Evolutionary conservation across 2,888 invertebrate genomes (phyloP).

Genomic region (Panopea generosa): DNA sequence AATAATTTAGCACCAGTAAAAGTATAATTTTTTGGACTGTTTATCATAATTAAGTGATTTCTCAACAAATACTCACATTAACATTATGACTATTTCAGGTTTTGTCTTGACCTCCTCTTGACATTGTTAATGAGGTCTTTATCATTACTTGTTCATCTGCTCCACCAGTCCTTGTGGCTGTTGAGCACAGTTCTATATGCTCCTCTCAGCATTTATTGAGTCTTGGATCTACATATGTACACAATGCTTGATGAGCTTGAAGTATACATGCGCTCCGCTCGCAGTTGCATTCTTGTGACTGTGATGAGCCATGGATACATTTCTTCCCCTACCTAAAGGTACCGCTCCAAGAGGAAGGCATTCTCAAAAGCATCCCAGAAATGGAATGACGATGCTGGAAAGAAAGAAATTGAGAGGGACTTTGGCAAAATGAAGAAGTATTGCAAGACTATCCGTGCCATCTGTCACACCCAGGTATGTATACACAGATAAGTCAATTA

Average conservation of each 20-base stretch:
- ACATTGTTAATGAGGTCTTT: slow-evolving; percentile 40
- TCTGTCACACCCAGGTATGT: slow-evolving; percentile 98
- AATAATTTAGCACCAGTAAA: no score
- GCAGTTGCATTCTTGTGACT: slow-evolving; percentile 8
- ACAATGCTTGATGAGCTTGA: slow-evolving; percentile 53
- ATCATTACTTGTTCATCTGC: slow-evolving; percentile 9
- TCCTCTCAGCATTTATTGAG: slow-evolving; percentile 61
- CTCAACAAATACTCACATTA: no score
- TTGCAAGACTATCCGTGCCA: slow-evolving; percentile 97
- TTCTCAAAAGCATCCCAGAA: slow-evolving; percentile 99
- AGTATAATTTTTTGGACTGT: no score
- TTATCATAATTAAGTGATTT: no score
- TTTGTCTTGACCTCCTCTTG: slow-evolving; percentile 32
- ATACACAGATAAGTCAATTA: not conserved
- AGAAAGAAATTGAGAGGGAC: slow-evolving; percentile 98
- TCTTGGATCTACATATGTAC: no score
- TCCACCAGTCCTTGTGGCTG: slow-evolving; percentile 46
- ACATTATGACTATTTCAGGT: not conserved
- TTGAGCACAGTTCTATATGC: slow-evolving; percentile 33
- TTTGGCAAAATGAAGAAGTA: slow-evolving; percentile 99
- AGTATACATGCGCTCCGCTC: slow-evolving; percentile 49
- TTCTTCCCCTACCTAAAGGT: slow-evolving; percentile 88
- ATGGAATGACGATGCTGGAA: slow-evolving; percentile 98
- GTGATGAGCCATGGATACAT: slow-evolving; percentile 66
- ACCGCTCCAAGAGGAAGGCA: slow-evolving; percentile 99